These are phyloP conservation scores for Paraescarpia echinospica DNA, from an alignment of 1,140 invertebrate species.

Conservation along the genomic window DNA sequence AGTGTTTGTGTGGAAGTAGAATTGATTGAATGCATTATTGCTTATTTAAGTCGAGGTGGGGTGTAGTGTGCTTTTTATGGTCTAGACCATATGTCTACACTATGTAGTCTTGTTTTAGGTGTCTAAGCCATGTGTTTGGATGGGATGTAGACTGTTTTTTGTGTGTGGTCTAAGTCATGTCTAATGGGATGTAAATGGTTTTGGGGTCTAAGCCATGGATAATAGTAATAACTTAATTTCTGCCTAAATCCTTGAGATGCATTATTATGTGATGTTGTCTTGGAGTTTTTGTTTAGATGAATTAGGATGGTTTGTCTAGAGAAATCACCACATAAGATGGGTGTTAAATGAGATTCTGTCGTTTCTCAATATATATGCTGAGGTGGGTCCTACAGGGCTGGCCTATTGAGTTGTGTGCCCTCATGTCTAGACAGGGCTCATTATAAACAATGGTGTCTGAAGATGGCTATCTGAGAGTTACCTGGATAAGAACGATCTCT, in stretches of 20 bases:
- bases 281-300: no score
- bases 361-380: not conserved
- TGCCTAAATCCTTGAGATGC: not conserved
- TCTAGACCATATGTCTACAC: no score
- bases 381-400: not conserved
- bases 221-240: not conserved
- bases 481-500: not conserved
- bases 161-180: no score
- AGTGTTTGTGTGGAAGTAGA: no score
- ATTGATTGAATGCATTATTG: no score
- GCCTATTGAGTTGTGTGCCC: not conserved
- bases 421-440: not conserved
- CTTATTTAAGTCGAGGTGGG: no score
- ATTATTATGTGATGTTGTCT: not conserved
- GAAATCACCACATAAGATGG: not conserved
- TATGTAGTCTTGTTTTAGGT: not conserved
- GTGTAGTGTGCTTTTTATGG: no score
- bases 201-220: not conserved
- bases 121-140: not conserved
- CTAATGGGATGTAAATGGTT: not conserved
- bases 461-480: not conserved
- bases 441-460: not conserved
- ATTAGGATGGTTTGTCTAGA: not conserved
- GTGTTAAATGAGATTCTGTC: not conserved
- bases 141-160: not conserved